Conservation (phyloP, 2,797 vertebrate species). For the Acestrorhynchus altus region DNA sequence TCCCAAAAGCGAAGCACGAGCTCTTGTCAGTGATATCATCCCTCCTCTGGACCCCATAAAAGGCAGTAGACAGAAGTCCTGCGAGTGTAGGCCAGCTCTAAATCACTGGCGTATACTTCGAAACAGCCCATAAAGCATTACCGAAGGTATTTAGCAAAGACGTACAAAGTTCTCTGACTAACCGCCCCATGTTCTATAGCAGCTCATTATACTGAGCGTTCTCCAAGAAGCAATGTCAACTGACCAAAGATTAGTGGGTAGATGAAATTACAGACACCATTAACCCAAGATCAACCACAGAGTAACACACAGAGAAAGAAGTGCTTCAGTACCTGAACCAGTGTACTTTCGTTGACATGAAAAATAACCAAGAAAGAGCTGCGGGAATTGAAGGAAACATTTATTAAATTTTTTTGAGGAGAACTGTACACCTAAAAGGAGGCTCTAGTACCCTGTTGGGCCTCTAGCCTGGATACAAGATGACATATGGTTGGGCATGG, state of each 20-base stretch:
- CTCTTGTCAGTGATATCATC: constrained; percentile 11
- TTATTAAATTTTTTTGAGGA: too few species aligned
- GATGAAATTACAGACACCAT: not conserved
- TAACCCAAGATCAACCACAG: not conserved
- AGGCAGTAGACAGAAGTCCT: not conserved
- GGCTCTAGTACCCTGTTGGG: too few species aligned
- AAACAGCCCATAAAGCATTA: constrained; percentile 23
- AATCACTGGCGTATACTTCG: constrained; percentile 7
- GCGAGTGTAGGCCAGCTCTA: not conserved
- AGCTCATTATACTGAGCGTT: not conserved
- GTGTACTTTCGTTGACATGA: too few species aligned
- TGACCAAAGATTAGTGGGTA: not conserved
- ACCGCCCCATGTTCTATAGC: not conserved
- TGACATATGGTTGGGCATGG: too few species aligned
- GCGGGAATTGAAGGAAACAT: too few species aligned
- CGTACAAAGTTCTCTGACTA: constrained; percentile 7
- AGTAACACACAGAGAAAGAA: too few species aligned
- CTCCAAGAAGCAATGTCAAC: too few species aligned
- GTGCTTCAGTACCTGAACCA: too few species aligned
- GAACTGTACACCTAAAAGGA: too few species aligned
- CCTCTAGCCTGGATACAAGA: too few species aligned
- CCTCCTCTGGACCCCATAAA: constrained; percentile 20
- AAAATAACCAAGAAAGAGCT: too few species aligned
- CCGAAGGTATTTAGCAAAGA: constrained; percentile 38
- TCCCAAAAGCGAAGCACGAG: constrained; percentile 13